Conservation (phyloP, 2,888 invertebrate genomes). For the Bimastos eiseni region DNA sequence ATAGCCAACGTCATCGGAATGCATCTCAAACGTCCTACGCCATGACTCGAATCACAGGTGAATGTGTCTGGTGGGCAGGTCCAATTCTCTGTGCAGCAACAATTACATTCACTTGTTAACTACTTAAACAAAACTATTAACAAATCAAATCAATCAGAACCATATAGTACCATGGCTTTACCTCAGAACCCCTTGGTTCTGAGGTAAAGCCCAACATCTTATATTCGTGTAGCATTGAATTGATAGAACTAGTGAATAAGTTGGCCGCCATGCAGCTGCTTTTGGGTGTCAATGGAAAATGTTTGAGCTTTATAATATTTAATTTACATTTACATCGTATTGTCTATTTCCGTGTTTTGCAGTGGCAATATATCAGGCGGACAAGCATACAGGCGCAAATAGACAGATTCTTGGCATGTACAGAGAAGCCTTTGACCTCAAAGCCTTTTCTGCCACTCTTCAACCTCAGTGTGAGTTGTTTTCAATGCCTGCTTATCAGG, state of each 20-base stretch:
- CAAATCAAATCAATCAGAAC: neutral
- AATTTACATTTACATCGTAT: neutral
- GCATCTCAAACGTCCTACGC: slow-evolving; percentile 54
- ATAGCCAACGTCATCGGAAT: slow-evolving; percentile 48
- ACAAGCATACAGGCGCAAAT: slow-evolving; percentile 93
- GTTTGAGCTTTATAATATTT: too few species aligned
- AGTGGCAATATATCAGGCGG: slow-evolving; percentile 81
- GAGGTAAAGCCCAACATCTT: too few species aligned
- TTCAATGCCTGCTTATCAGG: neutral
- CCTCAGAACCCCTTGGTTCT: too few species aligned
- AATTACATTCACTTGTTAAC: neutral
- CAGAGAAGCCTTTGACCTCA: slow-evolving; percentile 88
- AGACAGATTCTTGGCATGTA: slow-evolving; percentile 92
- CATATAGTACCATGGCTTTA: too few species aligned
- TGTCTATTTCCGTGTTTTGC: slow-evolving; percentile 9
- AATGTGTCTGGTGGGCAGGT: slow-evolving; percentile 75
- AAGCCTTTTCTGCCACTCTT: slow-evolving; percentile 73
- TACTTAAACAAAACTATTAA: neutral
- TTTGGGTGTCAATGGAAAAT: too few species aligned
- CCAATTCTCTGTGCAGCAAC: slow-evolving; percentile 72
- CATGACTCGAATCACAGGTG: slow-evolving; percentile 61
- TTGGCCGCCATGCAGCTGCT: too few species aligned
- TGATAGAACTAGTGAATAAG: too few species aligned
- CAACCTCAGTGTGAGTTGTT: slow-evolving; percentile 40
- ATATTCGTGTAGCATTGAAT: too few species aligned